Base-by-base conservation (phyloP, 2,888 invertebrate species). In the Maniola hyperantus region DNA sequence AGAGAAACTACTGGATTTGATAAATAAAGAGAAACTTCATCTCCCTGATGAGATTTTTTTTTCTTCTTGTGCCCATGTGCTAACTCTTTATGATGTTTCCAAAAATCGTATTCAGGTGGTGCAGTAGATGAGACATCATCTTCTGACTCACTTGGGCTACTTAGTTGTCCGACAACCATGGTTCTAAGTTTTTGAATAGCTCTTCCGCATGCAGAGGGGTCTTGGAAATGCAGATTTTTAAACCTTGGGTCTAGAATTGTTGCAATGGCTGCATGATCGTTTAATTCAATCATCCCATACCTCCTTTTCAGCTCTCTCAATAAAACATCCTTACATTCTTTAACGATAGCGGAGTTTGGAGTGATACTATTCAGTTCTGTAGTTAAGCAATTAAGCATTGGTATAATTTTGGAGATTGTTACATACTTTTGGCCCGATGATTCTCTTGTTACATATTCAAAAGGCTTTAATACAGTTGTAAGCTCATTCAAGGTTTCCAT, bases 21-120 rank as follows among this genome's bases (percentile, higher is more conserved):
- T 65, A 73, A 65, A 71, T 74, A 73, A 68, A 73, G 71, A 69
- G 72, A 74, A 74, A 74, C 72, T 74, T 76, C 71, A 70, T 76
- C 71, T 71, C 71, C 72, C 72, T 78, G 73, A 73, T 79, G 71
- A 71, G 74, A 68, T 73, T 75, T 77, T 65, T 73, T 70, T 69
- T 77, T 73, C 44, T 44, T 44, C n/a, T 44, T 44, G 44, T 44
- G 44, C 5, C 44, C 44, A 11, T 44, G 44, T 70, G 76, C 75
- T 70, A 80, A 72, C 60, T 77, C 73, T 39, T 77, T 76, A 69
- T 78, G 78, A 71, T 75, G 74, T 70, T 72, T 73, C 74, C 78
- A 78, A 72, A 78, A 77, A 73, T 77, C 73, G 64, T 74, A 74
- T 69, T 74, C 67, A 55, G 64, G 68, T 69, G 66, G 71, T 70